Base-by-base conservation (phyloP, 2,797 vertebrate species). In the Euphonia xanthogaster region DNA sequence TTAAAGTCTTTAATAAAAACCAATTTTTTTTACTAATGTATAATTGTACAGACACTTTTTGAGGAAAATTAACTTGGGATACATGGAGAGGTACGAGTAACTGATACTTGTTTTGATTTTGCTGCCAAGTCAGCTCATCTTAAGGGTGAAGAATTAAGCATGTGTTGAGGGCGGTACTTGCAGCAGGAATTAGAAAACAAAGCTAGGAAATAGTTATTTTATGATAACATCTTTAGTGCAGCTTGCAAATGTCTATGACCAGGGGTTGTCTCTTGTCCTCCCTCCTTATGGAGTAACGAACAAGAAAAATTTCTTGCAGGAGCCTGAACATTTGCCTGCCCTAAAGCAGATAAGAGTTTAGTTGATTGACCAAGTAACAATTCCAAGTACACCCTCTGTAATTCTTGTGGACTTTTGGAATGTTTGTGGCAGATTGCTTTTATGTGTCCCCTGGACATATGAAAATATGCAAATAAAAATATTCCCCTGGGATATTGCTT, bases 111-210 rank as follows among this genome's bases (percentile, higher is more conserved):
- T 40, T 85, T 81, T 55, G 28, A 19, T 87, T 65, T 62, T 94
- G 25, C 25, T 75, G 45, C 31, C 77, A 53, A 37, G 6, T 57
- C 2, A 11, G 17, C 17, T 47, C 16, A 40, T 75, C 57, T 72
- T 19, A 75, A 31, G 23, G 14, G 3, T 48, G 35, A 86, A 72
- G 5, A 57, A 40, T 72, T 45, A 54, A 65, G 10, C 6, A 3
- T 0, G 0, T 57, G 10, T 23, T 68, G 42, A 81, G 51, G 10
- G 3, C 68, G 61, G 10, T 48, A 40, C 28, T 55, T 73, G 40
- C 10, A 51, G 21, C 28, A 10, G 10, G 5, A 93, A 54, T 28
- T 47, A 60, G 12, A 7, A 33, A 65, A 54, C 77, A 86, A 31
- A 35, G 1, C 21, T 37, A 42, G 35, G 54, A 83, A 86, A 31